These are phyloP conservation scores for Aphelenchoides besseyi DNA, from an alignment of 1,140 invertebrate species.

Conservation along the genomic window DNA sequence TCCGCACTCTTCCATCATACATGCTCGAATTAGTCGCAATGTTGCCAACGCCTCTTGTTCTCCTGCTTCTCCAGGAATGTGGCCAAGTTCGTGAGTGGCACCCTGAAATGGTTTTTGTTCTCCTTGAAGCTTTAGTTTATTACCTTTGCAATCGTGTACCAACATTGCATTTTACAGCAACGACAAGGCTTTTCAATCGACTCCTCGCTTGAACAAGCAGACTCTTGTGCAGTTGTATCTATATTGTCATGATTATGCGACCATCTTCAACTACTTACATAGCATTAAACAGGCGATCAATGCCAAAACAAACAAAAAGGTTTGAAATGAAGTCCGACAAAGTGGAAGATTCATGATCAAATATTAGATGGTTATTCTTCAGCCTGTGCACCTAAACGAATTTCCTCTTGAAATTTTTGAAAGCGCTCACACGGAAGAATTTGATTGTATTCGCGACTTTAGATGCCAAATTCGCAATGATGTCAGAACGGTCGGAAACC, in stretches of 20 bases:
- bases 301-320: background rate
- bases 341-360: background rate
- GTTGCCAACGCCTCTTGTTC: constrained; percentile 60
- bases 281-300: background rate
- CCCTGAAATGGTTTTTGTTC: constrained; percentile 32
- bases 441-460: too few relatives aligned
- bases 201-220: constrained; percentile 38
- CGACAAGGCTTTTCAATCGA: constrained; percentile 45
- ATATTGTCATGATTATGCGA: background rate
- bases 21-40: constrained; percentile 55
- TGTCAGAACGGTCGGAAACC: too few relatives aligned
- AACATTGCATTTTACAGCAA: constrained; percentile 62
- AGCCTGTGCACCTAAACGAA: too few relatives aligned
- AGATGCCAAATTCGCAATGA: too few relatives aligned
- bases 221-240: constrained; percentile 20
- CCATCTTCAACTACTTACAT: background rate
- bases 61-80: constrained; percentile 60
- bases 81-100: constrained; percentile 60
- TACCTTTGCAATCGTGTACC: constrained; percentile 57
- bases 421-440: too few relatives aligned
- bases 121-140: too few relatives aligned
- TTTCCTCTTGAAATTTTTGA: too few relatives aligned
- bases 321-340: background rate
- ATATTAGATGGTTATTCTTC: too few relatives aligned
- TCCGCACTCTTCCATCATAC: constrained; percentile 58